Percentiles rank a stretch among this genome's conserved stretches.
Evolutionary conservation across 2,797 vertebrate genomes (phyloP).

Genomic region (Sus cebifrons): DNA sequence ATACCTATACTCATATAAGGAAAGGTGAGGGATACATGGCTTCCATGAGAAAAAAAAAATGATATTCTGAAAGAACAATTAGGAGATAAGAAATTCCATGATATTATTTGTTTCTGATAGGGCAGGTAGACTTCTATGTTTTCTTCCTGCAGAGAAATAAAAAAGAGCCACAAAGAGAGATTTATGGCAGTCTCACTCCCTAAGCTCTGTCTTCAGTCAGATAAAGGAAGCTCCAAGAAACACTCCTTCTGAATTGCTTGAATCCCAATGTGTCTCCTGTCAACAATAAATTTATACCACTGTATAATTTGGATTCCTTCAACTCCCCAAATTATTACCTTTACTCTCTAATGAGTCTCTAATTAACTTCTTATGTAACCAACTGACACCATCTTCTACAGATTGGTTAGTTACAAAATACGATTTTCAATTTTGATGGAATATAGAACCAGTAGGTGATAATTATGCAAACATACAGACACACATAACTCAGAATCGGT

Average conservation of each 20-base stretch:
- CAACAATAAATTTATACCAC: background rate
- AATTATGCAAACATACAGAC: background rate
- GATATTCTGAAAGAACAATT: background rate
- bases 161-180: background rate
- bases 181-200: background rate
- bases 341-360: background rate
- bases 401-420: background rate
- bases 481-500: background rate
- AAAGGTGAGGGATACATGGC: accelerated
- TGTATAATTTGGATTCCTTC: background rate
- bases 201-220: background rate
- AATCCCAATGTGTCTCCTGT: background rate
- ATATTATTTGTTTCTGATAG: background rate
- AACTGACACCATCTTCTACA: background rate
- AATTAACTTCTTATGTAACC: background rate
- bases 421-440: background rate
- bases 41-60: background rate
- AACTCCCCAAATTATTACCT: background rate
- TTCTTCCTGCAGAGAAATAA: background rate
- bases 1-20: background rate
- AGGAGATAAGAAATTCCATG: background rate
- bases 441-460: background rate
- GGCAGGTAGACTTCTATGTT: background rate
- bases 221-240: background rate
- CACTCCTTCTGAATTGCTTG: background rate